Base-by-base conservation (phyloP, 2,113 vertebrate species). In the Pipra filicauda region DNA sequence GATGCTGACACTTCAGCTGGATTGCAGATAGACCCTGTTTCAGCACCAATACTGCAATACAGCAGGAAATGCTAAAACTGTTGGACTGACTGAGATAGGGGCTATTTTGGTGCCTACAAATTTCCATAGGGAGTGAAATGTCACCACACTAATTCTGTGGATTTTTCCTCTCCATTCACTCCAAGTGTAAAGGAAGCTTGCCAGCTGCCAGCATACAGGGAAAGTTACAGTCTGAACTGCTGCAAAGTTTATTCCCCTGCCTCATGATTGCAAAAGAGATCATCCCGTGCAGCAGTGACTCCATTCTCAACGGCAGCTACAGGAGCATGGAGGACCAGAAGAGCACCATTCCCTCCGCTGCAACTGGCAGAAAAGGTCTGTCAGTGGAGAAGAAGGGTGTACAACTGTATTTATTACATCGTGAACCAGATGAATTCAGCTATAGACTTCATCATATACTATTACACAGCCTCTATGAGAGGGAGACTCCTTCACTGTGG, bases 101-200 rank as follows among this genome's bases (percentile, higher is more conserved):
- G n/a, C 70, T 86, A 41, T 96, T 96, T 94, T n/a, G 30, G 85
- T 79, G 49, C 48, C 73, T 85, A 48, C 24, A 82, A n/a, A 71
- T 64, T 91, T 97, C 93, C 88, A 74, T 7, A 37, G 64, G 58
- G 70, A 84, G 46, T 85, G 52, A 96, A 97, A 94, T 52, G 55
- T 43, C 88, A 89, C 55, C 69, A 71, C 65, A 81, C 67, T 95
- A 61, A 85, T 94, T 83, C 95, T 77, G 57, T 73, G 46, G 49
- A 30, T 62, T 43, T 91, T 88, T 95, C 49, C 91, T 91, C 48
- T 85, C 43, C 0, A 22, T 72, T 85, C 37, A 72, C 77, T 55
- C 37, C 85, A 96, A 93, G 71, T 15, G 67, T 89, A 62, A 97
- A 78, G 72, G 52, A 93, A 88, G 17, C 48, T 83, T 95, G 31